Conservation (phyloP, 2,888 invertebrate genomes). For the Platynereis dumerilii region DNA sequence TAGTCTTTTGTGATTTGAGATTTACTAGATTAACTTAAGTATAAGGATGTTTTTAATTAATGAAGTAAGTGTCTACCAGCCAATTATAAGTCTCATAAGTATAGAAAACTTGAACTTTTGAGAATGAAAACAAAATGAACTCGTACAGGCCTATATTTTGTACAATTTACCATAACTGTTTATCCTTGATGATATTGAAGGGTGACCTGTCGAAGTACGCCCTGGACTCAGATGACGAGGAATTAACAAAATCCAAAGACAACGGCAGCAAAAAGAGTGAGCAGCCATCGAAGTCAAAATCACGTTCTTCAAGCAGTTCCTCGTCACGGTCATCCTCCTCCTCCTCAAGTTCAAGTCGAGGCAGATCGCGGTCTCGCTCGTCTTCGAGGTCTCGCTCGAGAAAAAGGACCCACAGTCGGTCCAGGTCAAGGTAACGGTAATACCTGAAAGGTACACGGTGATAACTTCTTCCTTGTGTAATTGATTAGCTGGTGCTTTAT, state of each 20-base stretch:
- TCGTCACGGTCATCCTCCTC: slow-evolving; percentile 38
- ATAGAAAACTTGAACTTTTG: too few relatives aligned
- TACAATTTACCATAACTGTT: too few relatives aligned
- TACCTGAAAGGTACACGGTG: slow-evolving; percentile 1
- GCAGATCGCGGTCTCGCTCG: slow-evolving; percentile 21
- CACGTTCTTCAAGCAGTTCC: slow-evolving; percentile 25
- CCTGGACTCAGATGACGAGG: slow-evolving; percentile 79
- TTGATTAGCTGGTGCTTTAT: background rate
- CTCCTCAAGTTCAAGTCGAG: slow-evolving; percentile 15
- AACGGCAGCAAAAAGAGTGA: background rate
- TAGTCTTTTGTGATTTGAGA: too few relatives aligned
- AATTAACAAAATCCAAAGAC: slow-evolving; percentile 50
- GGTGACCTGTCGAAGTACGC: slow-evolving; percentile 79
- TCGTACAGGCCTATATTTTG: too few relatives aligned
- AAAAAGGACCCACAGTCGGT: slow-evolving; percentile 30
- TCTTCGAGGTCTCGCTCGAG: slow-evolving; percentile 17
- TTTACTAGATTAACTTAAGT: too few relatives aligned
- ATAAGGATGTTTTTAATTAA: too few relatives aligned
- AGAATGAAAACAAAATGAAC: too few relatives aligned
- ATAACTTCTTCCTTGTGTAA: background rate
- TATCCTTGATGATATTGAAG: slow-evolving; percentile 64
- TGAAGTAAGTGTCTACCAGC: too few relatives aligned
- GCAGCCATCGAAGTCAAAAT: slow-evolving; percentile 28
- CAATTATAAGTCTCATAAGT: too few relatives aligned
- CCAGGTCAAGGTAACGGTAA: slow-evolving; percentile 43